Conservation (phyloP, 2,113 vertebrate genomes). For the Toxotes chatareus region DNA sequence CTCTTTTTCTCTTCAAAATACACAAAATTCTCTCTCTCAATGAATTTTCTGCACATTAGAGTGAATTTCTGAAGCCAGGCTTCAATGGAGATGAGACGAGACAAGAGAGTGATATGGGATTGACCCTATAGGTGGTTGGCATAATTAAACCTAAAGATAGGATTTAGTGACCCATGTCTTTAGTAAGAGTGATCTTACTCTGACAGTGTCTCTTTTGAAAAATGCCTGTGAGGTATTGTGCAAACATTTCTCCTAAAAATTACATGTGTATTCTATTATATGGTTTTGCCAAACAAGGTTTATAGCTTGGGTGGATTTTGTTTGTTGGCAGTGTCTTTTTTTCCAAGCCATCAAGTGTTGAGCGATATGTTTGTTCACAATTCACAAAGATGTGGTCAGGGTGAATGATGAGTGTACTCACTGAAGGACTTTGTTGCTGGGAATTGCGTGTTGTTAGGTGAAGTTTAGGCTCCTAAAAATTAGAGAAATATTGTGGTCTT, state of each 20-base stretch:
- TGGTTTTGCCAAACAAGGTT: background rate
- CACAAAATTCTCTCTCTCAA: background rate
- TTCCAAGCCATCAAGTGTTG: background rate
- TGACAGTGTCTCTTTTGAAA: background rate
- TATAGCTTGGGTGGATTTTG: background rate
- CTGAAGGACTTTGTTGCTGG: background rate
- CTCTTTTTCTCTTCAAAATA: background rate
- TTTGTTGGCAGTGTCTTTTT: too few species aligned
- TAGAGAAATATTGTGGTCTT: background rate
- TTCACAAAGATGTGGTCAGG: background rate
- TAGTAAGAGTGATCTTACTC: background rate
- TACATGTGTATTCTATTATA: too few species aligned
- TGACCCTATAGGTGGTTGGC: background rate
- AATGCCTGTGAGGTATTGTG: background rate
- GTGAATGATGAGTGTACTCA: background rate
- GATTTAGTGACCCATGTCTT: background rate
- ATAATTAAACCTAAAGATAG: background rate
- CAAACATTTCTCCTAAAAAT: background rate
- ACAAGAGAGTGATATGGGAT: background rate
- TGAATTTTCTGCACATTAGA: background rate
- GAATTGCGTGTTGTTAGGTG: too few species aligned
- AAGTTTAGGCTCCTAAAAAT: background rate
- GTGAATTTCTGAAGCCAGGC: background rate
- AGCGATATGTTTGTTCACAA: background rate
- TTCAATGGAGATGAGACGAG: background rate